Evolutionary conservation across 2,113 vertebrate species (phyloP).

Genomic region (Phrynosoma blainvillii): DNA sequence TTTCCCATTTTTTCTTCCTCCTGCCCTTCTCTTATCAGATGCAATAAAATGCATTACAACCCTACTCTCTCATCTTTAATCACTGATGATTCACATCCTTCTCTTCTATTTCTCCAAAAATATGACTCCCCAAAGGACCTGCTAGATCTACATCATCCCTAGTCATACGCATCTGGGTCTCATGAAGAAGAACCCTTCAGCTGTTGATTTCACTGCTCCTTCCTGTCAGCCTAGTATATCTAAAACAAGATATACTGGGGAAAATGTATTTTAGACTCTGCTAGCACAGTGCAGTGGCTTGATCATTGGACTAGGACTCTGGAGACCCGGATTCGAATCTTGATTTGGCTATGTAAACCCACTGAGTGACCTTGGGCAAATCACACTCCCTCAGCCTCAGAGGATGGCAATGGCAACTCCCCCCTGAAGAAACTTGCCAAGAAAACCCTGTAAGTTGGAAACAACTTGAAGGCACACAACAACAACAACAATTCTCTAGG

Average conservation of each 20-base stretch:
- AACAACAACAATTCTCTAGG: not conserved
- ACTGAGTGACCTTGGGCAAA: too few species aligned
- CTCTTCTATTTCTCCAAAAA: not conserved
- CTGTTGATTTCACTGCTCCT: not conserved
- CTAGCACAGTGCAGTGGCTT: too few species aligned
- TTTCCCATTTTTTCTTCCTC: not conserved
- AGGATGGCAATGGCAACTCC: too few species aligned
- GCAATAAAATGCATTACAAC: not conserved
- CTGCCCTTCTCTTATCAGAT: not conserved
- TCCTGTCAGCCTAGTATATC: too few species aligned
- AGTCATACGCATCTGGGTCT: not conserved
- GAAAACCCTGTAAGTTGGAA: too few species aligned
- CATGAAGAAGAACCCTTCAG: not conserved
- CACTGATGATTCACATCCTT: conserved; percentile 2
- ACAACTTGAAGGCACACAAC: too few species aligned
- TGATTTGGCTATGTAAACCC: too few species aligned
- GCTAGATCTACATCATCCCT: not conserved
- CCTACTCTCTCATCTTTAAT: conserved; percentile 21
- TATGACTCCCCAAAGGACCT: not conserved
- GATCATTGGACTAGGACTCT: too few species aligned
- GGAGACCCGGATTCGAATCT: too few species aligned
- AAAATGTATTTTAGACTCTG: not conserved
- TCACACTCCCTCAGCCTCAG: too few species aligned
- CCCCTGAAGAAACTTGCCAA: too few species aligned
- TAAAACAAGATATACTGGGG: not conserved